Evolutionary conservation across 2,888 invertebrate genomes (phyloP).

Genomic region (Marronus borbonicus): DNA sequence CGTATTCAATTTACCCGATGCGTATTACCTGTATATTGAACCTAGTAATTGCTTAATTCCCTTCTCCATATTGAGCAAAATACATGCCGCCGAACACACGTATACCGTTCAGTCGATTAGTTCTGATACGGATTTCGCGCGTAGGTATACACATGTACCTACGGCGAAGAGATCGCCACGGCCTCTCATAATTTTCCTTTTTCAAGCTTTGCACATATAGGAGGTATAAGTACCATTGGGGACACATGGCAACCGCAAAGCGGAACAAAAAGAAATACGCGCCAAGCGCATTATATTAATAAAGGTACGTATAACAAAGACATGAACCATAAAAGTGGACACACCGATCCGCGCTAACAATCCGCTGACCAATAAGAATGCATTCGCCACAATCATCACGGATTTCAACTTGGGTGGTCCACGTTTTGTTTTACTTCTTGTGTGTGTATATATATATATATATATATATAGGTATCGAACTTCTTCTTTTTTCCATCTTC

Average conservation of each 20-base stretch:
- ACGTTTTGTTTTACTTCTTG: constrained; percentile 69
- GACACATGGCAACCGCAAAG: constrained; percentile 44
- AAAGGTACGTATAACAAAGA: constrained; percentile 44
- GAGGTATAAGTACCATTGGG: neutral
- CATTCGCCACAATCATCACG: constrained; percentile 64
- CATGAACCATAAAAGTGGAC: constrained; percentile 51
- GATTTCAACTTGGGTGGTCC: constrained; percentile 70
- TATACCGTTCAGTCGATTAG: constrained; percentile 3
- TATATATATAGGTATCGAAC: constrained; percentile 49
- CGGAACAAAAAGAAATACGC: no score
- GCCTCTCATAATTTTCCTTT: constrained; percentile 29
- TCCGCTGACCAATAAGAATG: constrained; percentile 63
- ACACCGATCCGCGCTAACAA: constrained; percentile 50
- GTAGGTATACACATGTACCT: constrained; percentile 37
- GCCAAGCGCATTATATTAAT: constrained; percentile 45
- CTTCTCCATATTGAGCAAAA: constrained; percentile 15
- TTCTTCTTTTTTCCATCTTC: constrained; percentile 11
- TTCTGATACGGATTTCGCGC: constrained; percentile 31
- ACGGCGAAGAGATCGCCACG: constrained; percentile 25
- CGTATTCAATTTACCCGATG: neutral
- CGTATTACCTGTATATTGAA: neutral
- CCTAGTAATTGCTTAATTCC: constrained; percentile 6
- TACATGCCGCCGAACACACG: constrained; percentile 6
- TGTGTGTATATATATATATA: constrained; percentile 36
- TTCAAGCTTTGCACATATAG: constrained; percentile 25